phyloP scores from a whole-genome alignment of 2,113 vertebrate genomes.

The Aptenodytes patagonicus region DNA sequence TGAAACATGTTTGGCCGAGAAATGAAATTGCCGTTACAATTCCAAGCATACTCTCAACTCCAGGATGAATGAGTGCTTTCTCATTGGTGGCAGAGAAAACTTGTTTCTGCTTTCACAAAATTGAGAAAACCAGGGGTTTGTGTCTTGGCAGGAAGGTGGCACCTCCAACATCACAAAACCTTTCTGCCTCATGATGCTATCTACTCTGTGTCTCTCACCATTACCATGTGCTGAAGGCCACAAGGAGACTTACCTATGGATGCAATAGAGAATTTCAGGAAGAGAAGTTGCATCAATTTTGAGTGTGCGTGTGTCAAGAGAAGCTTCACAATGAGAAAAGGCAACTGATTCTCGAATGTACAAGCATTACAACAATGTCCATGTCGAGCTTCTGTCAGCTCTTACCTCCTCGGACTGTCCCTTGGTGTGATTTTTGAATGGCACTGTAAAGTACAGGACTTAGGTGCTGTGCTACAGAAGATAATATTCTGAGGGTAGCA shows the following conservation, averaged over 20 bases:
- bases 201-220: not conserved
- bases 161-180: not conserved
- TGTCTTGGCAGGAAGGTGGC: not conserved
- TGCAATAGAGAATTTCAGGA: not conserved
- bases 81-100: not conserved
- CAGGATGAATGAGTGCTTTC: not conserved
- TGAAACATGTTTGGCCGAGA: not conserved
- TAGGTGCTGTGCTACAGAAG: conserved; percentile 53
- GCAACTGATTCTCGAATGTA: not conserved
- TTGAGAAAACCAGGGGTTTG: not conserved
- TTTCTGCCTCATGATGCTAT: not conserved
- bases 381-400: not conserved
- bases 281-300: not conserved
- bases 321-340: not conserved
- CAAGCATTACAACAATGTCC: not conserved
- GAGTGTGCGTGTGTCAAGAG: not conserved
- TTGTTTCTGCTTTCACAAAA: not conserved
- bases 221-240: not conserved
- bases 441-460: conserved; percentile 44
- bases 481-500: conserved; percentile 54
- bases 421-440: conserved; percentile 31
- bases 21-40: not conserved
- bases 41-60: not conserved
- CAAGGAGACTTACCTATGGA: not conserved
- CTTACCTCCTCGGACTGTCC: not conserved